phyloP scores from a whole-genome alignment of 23 tunicate genomes.

The Halocynthia roretzi region DNA sequence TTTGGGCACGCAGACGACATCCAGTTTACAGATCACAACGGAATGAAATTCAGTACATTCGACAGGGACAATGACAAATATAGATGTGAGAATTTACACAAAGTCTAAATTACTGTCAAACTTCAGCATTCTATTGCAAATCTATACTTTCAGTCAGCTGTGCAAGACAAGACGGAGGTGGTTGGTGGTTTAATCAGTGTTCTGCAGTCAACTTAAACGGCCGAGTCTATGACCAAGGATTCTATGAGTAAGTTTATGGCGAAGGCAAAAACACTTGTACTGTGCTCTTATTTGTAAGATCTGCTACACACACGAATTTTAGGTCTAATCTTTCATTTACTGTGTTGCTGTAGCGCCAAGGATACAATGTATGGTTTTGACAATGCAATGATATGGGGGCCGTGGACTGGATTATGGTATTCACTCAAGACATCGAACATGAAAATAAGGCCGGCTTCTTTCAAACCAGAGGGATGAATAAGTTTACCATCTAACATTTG shows the following conservation, averaged over 20 bases:
- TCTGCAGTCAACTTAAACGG: slow-evolving; percentile 65
- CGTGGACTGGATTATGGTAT: slow-evolving; percentile 52
- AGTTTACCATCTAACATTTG: too few species aligned
- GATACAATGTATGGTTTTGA: slow-evolving; percentile 41
- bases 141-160: slow-evolving; percentile 35
- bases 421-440: slow-evolving; percentile 50
- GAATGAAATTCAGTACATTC: slow-evolving; percentile 46
- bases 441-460: slow-evolving; percentile 59
- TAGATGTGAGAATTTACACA: slow-evolving; percentile 9
- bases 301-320: neutral
- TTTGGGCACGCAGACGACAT: slow-evolving; percentile 40
- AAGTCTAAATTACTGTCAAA: neutral
- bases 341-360: slow-evolving; percentile 8
- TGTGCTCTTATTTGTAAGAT: neutral
- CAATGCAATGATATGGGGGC: slow-evolving; percentile 65
- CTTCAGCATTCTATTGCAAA: neutral
- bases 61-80: slow-evolving; percentile 48
- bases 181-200: slow-evolving; percentile 82
- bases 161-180: slow-evolving; percentile 57
- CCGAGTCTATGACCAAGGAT: slow-evolving; percentile 24
- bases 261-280: neutral
- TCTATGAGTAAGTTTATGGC: slow-evolving; percentile 28
- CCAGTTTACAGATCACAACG: slow-evolving; percentile 26
- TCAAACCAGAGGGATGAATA: neutral
- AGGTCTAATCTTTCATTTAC: neutral